phyloP scores from a whole-genome alignment of 2,113 vertebrate species.

The Poeciliopsis occidentalis region DNA sequence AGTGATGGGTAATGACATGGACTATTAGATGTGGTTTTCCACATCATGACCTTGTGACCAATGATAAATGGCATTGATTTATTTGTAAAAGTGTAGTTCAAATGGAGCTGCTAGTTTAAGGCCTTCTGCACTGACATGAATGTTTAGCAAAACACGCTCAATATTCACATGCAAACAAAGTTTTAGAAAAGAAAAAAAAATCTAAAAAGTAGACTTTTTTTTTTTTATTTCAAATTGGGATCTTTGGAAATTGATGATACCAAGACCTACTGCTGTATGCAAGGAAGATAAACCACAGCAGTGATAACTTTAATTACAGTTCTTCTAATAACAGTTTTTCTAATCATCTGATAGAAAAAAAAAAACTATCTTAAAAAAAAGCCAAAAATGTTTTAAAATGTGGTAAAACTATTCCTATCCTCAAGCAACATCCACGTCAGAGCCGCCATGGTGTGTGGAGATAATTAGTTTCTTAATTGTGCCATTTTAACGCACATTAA shows the following conservation, averaged over 20 bases:
- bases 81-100: constrained; percentile 1
- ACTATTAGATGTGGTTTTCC: constrained; percentile 37
- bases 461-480: not conserved
- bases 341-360: not conserved
- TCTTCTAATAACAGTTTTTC: not conserved
- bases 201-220: too few species aligned
- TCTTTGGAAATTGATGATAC: not conserved
- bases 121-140: not conserved
- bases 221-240: not conserved
- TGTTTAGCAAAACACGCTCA: too few species aligned
- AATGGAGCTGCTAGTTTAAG: constrained; percentile 1
- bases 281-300: too few species aligned
- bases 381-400: not conserved
- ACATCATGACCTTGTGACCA: constrained; percentile 18
- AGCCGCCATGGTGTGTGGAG: too few species aligned
- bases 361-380: not conserved
- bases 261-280: too few species aligned
- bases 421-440: not conserved
- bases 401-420: not conserved
- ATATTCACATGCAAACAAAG: too few species aligned
- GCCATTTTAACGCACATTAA: not conserved
- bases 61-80: constrained; percentile 4
- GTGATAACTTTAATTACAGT: too few species aligned
- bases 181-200: too few species aligned
- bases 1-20: constrained; percentile 15